phyloP scores from a whole-genome alignment of 1,140 invertebrate species.

The Microplitis mediator region DNA sequence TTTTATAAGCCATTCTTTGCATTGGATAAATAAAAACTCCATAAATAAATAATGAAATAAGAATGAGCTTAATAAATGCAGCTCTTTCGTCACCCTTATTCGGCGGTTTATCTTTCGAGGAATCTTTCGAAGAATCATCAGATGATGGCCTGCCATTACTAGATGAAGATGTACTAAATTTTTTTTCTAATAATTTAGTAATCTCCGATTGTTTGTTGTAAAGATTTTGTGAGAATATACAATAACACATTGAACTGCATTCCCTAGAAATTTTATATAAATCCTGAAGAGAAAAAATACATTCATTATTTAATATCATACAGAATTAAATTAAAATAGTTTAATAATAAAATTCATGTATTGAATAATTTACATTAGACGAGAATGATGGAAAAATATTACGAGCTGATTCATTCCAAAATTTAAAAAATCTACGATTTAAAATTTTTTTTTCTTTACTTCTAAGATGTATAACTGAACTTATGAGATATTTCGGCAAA shows the following conservation, averaged over 20 bases:
- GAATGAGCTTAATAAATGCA: conserved; percentile 20
- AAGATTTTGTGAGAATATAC: no score
- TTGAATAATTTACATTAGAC: conserved; percentile 30
- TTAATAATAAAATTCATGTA: no score
- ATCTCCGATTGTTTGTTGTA: background rate
- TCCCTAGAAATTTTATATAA: no score
- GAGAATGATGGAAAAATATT: conserved; percentile 32
- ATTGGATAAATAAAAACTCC: conserved; percentile 25
- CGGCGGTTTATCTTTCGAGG: conserved; percentile 16
- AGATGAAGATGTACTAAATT: conserved; percentile 22
- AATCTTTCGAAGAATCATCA: conserved; percentile 7
- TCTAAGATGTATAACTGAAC: conserved; percentile 9
- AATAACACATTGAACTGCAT: no score
- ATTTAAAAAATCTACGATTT: conserved; percentile 17
- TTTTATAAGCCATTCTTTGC: conserved; percentile 18
- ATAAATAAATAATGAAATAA: conserved; percentile 13
- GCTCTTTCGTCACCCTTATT: conserved; percentile 26
- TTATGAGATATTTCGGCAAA: conserved; percentile 24
- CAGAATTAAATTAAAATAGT: background rate
- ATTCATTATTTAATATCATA: background rate
- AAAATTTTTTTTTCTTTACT: conserved; percentile 10
- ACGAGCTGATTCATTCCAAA: conserved; percentile 18
- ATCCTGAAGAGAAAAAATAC: background rate
- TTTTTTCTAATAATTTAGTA: conserved; percentile 21
- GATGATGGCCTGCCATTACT: conserved; percentile 9